Evolutionary conservation across 2,888 invertebrate genomes (phyloP), one percentile per base, ranked within the genome.

Genomic region (Bedellia somnulentella): DNA sequence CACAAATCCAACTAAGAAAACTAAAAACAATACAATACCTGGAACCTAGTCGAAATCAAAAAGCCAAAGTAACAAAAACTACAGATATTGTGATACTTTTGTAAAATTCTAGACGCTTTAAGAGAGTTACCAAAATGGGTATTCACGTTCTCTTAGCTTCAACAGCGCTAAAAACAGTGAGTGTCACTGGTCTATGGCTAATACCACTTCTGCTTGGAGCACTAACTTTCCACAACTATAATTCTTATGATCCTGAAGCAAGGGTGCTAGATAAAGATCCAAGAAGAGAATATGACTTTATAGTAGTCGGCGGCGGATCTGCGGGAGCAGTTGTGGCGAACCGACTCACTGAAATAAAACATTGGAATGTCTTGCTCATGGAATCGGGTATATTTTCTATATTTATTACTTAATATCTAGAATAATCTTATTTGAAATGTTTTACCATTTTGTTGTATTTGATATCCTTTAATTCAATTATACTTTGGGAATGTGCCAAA

Each of bases 251-350:
- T 49, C 92, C 92, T 0, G 92, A 92, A 58, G 83, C 87, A 2
- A 81, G 80, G 28, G 83, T 89, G 0, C 68, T 84, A 36, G 85
- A 91, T 46, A 83, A 80, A 37, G 80, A 83, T 35, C 82, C 81
- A 15, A 64, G 86, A 9, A 71, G 73, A n/a, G 89, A 89, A 48
- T 92, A 93, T 52, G 93, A 93, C 52, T 92, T 92, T 48, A 77
- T 93, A 15, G 80, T 92, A 2, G 78, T 93, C 3, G 93, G 93
- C 3, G 91, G 87, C 2, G 94, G 94, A 1, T 91, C 92, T 0
- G 93, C 93, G 0, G 93, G 93, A 0, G 91, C 93, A 0, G 93
- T 93, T 2, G 81, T 94, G 2, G 92, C 93, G 5, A 89, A 80
- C 49, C 79, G 93, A 11, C 62, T 92, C 26, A 86, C 86, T 10